These are phyloP conservation scores for Gracilinanus agilis DNA, from an alignment of 2,113 vertebrate species.

Conservation along the genomic window DNA sequence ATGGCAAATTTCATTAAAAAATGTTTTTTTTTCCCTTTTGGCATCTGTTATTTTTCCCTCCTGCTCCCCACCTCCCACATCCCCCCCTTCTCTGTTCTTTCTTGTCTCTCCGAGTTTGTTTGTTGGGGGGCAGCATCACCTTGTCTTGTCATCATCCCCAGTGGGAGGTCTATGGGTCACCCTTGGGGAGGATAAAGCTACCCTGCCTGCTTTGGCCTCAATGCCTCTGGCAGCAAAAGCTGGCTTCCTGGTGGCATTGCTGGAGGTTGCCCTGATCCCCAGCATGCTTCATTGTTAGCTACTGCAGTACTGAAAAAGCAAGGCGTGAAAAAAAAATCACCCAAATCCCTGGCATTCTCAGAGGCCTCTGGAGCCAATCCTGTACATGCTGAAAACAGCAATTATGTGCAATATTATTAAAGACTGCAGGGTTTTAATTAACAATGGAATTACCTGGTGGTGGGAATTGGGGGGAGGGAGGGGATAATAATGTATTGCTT, in stretches of 20 bases:
- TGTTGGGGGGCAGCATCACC: background rate
- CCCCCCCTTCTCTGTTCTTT: background rate
- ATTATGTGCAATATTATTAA: constrained; percentile 48
- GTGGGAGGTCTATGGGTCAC: background rate
- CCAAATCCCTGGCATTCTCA: background rate
- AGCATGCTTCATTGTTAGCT: background rate
- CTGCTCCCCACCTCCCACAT: background rate
- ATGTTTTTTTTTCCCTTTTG: background rate
- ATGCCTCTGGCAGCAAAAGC: background rate
- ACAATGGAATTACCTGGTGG: constrained; percentile 57
- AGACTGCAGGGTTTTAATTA: constrained; percentile 65
- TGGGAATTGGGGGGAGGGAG: background rate
- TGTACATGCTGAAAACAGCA: constrained; percentile 38
- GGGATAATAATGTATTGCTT: constrained; percentile 28
- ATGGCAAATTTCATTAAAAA: background rate
- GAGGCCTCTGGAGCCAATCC: background rate
- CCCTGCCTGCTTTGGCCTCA: background rate
- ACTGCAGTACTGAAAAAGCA: background rate
- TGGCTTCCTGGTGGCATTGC: background rate
- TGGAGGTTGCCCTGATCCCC: background rate
- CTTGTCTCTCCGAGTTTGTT: background rate
- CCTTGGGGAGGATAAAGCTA: background rate
- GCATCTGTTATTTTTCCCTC: background rate
- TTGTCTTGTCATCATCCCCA: background rate
- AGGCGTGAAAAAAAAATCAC: background rate